Base-by-base conservation (phyloP, 2,797 vertebrate species). In the Pristis pectinata region DNA sequence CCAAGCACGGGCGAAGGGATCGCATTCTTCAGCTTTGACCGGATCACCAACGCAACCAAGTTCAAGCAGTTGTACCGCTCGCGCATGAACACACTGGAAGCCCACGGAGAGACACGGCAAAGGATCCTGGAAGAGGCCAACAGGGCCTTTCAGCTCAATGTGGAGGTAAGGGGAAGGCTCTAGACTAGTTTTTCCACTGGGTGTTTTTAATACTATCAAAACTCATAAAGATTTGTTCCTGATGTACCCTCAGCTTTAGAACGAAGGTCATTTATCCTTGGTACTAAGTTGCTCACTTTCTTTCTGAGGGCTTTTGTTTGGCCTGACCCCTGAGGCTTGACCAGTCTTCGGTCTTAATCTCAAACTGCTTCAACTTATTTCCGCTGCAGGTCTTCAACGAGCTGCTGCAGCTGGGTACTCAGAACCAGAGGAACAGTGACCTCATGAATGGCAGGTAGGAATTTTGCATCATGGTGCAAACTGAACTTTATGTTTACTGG, bases 51-150 rank as follows among this genome's bases (percentile, higher is more conserved):
- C 0, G 97, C 98, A 61, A 98, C 98, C 96, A 98, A 97, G 95
- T 99, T 99, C 97, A 99, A 99, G 95, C 98, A 99, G 97, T 98
- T 99, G 49, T 99, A 99, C 95, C 98, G 98, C 44, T 97, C 98
- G 94, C 97, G 98, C 37, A 99, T 99, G 98, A 99, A 99, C 95
- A 97, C 98, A 9, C 96, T 99, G 0, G 98, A 98, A 95, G 97
- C 98, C 97, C 98, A 96, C 59, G 94, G 94, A 0, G 94, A 93
- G 64, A 97, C 96, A 27, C 96, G 95, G 95, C 94, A 95, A 61
- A 96, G 95, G 95, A 96, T 97, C 77, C 61, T 96, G 34, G 96
- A 97, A 5, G 97, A 98, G 95, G 97, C 97, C 95, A 97, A 97
- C 95, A 96, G 91, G 0, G 96, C 97, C 0, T 98, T 97, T 95